Evolutionary conservation across 2,888 invertebrate genomes (phyloP), one percentile per base, ranked within the genome.

Genomic region (Clusia tigrina): DNA sequence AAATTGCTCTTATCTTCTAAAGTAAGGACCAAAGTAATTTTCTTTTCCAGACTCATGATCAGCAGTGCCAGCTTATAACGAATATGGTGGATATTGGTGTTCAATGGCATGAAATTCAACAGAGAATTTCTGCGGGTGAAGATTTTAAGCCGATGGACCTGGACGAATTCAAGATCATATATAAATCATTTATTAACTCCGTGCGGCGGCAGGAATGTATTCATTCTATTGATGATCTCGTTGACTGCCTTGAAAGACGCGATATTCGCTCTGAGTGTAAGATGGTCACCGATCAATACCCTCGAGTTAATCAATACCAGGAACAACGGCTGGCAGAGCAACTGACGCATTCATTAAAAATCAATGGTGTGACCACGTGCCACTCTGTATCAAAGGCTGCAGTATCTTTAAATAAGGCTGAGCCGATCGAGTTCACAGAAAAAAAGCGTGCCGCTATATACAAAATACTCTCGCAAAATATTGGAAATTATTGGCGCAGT

Each of bases 401-500:
- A 12, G 18, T 6, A n/a, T 56, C 42, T 1, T 5, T n/a, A n/a
- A n/a, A n/a, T n/a, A n/a, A n/a, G n/a, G n/a, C 48, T 10, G 20
- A 26, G 26, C 12, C 62, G 1, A 37, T 58, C 2, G 62, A 59
- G 1, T 69, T 78, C 2, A 74, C 74, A 1, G 72, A 74, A 2
- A 62, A 68, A 2, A 81, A 82, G 48, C 77, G 81, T 1, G 62
- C 72, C 0, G 73, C 76, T 1, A 73, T 83, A 6, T 80, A 74
- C 48, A 78, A 76, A 18, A 63, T 77, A 26, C 69, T 83, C n/a
- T 74, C 78, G 0, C 64, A 67, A 9, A 76, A 82, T 18, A 71
- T 83, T 61, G 83, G 83, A 0, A 75, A 73, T 2, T 74, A 72
- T 42, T 83, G 83, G 83, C 76, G 82, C 3, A 65, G 69, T 5